Percentiles rank a stretch among this genome's conserved stretches.
These are phyloP conservation scores for Hippocampus mohnikei DNA, from an alignment of 2,113 vertebrate genomes.

Conservation along the genomic window DNA sequence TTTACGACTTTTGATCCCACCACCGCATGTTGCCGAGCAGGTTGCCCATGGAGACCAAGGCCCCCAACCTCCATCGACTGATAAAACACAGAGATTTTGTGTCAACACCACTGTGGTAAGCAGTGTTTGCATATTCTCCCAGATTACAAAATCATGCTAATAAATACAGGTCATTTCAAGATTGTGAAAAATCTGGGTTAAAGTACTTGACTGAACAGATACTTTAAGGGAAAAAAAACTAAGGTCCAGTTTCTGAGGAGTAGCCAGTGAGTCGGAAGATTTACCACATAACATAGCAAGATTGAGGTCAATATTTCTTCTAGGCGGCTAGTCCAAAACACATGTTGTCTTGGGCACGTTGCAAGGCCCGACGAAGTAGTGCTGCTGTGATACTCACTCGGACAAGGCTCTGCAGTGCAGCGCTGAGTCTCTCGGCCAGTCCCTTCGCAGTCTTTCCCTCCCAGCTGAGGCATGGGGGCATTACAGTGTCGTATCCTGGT, in stretches of 20 bases:
- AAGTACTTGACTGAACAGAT: neutral
- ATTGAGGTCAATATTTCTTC: slow-evolving; percentile 52
- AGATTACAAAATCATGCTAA: neutral
- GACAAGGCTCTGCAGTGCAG: slow-evolving; percentile 85
- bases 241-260: slow-evolving; percentile 1
- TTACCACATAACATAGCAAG: slow-evolving; percentile 43
- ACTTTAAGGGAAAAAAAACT: neutral
- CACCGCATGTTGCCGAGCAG: slow-evolving; percentile 87
- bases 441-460: slow-evolving; percentile 86
- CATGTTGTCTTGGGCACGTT: slow-evolving; percentile 37
- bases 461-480: slow-evolving; percentile 90
- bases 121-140: neutral
- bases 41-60: slow-evolving; percentile 95
- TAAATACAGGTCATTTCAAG: neutral
- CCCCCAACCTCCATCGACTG: slow-evolving; percentile 93
- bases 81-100: slow-evolving; percentile 12
- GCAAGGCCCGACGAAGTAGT: slow-evolving; percentile 17
- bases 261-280: slow-evolving; percentile 18
- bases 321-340: slow-evolving; percentile 42
- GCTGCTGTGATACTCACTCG: slow-evolving; percentile 70
- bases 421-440: slow-evolving; percentile 87
- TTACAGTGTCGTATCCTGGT: slow-evolving; percentile 96
- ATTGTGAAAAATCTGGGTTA: too few relatives aligned
- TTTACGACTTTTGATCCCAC: slow-evolving; percentile 81
- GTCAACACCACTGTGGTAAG: neutral